Conservation (phyloP, 2,113 vertebrate species). For the Melospiza georgiana region DNA sequence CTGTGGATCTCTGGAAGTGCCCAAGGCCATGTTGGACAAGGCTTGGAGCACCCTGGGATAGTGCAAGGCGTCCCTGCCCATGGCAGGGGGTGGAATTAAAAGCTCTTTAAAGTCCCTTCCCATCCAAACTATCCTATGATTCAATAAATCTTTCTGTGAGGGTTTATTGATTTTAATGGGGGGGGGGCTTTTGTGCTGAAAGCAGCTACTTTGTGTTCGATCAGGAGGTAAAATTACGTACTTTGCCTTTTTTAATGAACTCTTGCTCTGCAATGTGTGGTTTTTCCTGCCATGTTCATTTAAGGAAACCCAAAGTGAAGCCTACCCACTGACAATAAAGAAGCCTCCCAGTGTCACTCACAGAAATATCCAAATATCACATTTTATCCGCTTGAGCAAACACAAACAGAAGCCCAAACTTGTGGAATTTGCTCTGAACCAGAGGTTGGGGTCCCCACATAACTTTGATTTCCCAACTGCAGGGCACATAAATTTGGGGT, state of each 20-base stretch:
- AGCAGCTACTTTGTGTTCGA: background rate
- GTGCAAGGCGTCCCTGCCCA: background rate
- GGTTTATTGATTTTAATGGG: background rate
- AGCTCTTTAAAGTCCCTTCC: background rate
- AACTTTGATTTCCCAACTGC: background rate
- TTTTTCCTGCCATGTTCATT: background rate
- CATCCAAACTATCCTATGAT: background rate
- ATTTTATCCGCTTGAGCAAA: background rate
- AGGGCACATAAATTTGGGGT: background rate
- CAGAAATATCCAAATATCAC: background rate
- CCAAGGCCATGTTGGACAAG: rapidly evolving
- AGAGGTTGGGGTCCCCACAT: background rate
- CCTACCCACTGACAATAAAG: background rate
- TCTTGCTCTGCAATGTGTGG: background rate
- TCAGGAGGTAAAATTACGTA: background rate
- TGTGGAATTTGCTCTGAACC: background rate
- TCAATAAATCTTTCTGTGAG: background rate
- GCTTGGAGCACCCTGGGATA: rapidly evolving
- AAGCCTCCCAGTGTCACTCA: background rate
- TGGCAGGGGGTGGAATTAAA: background rate
- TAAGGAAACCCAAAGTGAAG: background rate
- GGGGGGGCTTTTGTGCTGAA: background rate
- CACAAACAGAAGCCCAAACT: background rate
- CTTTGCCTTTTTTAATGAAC: background rate
- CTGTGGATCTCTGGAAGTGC: background rate